Evolutionary conservation across 2,113 vertebrate genomes (phyloP).

Genomic region (Percina caprodes): DNA sequence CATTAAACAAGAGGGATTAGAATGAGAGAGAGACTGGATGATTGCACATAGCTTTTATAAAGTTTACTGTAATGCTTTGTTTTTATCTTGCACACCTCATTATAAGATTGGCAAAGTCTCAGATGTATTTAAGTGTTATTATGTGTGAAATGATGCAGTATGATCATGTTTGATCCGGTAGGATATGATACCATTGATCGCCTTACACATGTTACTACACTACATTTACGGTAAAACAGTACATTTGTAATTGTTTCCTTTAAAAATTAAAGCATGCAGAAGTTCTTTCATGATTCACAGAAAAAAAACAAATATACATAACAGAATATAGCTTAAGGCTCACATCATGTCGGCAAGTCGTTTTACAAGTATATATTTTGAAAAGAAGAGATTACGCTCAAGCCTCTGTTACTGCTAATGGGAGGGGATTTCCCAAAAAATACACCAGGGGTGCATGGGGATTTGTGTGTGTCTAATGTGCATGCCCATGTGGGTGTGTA

Average conservation of each 20-base stretch:
- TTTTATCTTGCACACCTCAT: constrained; percentile 43
- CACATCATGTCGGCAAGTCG: not conserved
- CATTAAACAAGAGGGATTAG: constrained; percentile 62
- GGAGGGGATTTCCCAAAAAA: constrained; percentile 60
- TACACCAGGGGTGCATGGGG: constrained; percentile 21
- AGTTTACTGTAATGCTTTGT: constrained; percentile 55
- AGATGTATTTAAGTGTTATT: constrained; percentile 48
- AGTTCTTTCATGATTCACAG: not conserved
- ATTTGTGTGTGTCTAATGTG: constrained; percentile 39
- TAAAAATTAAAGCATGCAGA: not conserved
- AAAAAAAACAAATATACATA: not conserved
- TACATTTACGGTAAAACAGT: not conserved
- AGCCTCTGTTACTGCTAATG: constrained; percentile 35
- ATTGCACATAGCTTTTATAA: constrained; percentile 50
- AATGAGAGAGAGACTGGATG: constrained; percentile 30
- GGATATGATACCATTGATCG: not conserved
- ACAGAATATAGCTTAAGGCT: not conserved
- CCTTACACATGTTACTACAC: not conserved
- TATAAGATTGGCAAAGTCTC: constrained; percentile 47
- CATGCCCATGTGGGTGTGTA: constrained; percentile 21
- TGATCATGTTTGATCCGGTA: constrained; percentile 22
- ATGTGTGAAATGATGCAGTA: not conserved
- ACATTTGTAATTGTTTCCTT: not conserved
- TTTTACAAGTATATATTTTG: constrained; percentile 15
- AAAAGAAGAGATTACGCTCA: constrained; percentile 48